Evolutionary conservation across 1,140 invertebrate species (phyloP).

Genomic region (Drosophila sechellia): DNA sequence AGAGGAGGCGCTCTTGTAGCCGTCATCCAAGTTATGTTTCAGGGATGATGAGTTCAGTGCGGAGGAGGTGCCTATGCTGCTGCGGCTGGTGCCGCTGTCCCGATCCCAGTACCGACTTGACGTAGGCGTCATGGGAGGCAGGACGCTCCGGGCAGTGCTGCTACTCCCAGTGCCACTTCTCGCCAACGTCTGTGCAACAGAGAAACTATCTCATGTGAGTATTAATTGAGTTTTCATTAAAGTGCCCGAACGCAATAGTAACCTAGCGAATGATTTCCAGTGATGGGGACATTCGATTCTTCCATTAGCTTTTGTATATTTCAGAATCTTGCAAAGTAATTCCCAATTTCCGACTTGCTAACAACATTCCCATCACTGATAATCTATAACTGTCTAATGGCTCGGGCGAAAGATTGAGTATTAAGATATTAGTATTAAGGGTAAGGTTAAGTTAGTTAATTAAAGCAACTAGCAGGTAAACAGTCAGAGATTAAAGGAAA

Average conservation of each 20-base stretch:
- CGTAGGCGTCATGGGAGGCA: slow-evolving; percentile 79
- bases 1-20: slow-evolving; percentile 45
- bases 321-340: background rate
- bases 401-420: slow-evolving; percentile 21
- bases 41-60: slow-evolving; percentile 59
- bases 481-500: slow-evolving; percentile 40
- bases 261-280: background rate
- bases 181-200: slow-evolving; percentile 48
- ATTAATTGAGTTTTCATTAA: slow-evolving; percentile 1
- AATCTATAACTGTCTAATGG: slow-evolving; percentile 17
- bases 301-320: background rate
- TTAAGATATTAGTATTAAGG: slow-evolving; percentile 17
- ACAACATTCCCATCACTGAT: slow-evolving; percentile 1
- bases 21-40: slow-evolving; percentile 61
- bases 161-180: slow-evolving; percentile 51
- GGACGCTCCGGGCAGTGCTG: slow-evolving; percentile 53
- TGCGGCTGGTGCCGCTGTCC: slow-evolving; percentile 54
- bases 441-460: slow-evolving; percentile 18
- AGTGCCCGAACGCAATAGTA: background rate
- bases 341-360: background rate
- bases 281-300: background rate
- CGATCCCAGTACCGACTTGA: slow-evolving; percentile 80
- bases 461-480: slow-evolving; percentile 62
- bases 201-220: slow-evolving; percentile 9
- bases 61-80: slow-evolving; percentile 42